Evolutionary conservation across 2,113 vertebrate species (phyloP).

Genomic region (Heptranchias perlo): DNA sequence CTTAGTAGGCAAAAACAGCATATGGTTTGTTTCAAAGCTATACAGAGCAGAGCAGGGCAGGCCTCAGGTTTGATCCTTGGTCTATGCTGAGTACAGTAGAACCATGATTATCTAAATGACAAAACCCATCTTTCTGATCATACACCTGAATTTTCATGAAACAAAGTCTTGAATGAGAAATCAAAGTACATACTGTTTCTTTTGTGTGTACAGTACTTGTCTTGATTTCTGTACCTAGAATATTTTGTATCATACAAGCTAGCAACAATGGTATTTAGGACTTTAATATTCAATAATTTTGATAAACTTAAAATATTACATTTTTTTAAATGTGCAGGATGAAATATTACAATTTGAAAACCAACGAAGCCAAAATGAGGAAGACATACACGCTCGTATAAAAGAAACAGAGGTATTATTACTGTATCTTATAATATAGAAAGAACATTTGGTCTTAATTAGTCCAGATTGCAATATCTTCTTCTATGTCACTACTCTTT

Average conservation of each 20-base stretch:
- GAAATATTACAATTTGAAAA: conserved; percentile 39
- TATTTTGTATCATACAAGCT: background rate
- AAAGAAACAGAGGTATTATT: conserved; percentile 51
- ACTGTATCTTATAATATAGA: background rate
- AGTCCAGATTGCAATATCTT: background rate
- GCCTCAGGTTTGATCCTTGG: background rate
- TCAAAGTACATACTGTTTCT: background rate
- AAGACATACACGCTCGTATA: fast-evolving
- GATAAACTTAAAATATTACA: background rate
- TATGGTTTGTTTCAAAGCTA: background rate
- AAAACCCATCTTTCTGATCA: background rate
- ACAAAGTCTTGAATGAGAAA: background rate
- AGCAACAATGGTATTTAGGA: background rate
- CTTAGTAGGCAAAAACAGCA: background rate
- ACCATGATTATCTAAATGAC: background rate
- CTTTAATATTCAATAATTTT: background rate
- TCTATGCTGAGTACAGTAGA: background rate
- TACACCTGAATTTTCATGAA: background rate
- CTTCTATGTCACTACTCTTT: background rate
- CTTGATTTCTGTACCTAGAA: background rate
- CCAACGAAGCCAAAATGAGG: background rate
- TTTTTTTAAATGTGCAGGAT: conserved; percentile 41
- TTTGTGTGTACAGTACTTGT: background rate
- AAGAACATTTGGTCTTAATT: background rate
- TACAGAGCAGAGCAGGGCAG: background rate